Conservation (phyloP, 2,113 vertebrate species). For the Phocoena sinus region DNA sequence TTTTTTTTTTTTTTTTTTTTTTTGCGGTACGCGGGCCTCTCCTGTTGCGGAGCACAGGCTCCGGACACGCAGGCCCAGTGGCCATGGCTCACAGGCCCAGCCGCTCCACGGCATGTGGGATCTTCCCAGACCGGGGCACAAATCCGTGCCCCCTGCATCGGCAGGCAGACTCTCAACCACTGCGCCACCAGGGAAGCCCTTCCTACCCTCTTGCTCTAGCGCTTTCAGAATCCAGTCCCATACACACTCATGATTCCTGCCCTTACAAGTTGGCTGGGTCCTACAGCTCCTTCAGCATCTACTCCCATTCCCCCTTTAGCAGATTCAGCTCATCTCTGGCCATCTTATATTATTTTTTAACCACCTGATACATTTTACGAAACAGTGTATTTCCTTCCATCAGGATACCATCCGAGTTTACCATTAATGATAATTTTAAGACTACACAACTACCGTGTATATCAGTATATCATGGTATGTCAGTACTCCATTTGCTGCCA, state of each 20-base stretch:
- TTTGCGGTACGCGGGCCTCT: too few relatives aligned
- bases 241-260: background rate
- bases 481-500: background rate
- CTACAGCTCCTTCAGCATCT: background rate
- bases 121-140: too few relatives aligned
- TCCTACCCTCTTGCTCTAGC: background rate
- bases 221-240: background rate
- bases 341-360: background rate
- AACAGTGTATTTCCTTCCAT: background rate
- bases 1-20: too few relatives aligned
- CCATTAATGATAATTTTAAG: background rate
- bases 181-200: too few relatives aligned
- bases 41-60: too few relatives aligned
- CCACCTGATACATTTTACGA: background rate
- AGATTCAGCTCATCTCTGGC: background rate
- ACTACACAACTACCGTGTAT: background rate
- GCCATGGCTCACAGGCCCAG: too few relatives aligned
- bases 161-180: too few relatives aligned
- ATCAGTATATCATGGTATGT: background rate
- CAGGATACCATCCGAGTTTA: background rate
- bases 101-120: too few relatives aligned
- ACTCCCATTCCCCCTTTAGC: background rate
- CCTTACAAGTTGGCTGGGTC: too few relatives aligned
- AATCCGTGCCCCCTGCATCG: too few relatives aligned
- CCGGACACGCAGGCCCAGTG: too few relatives aligned